Evolutionary conservation across 2,888 invertebrate genomes (phyloP).

Genomic region (Bellardia bayeri): DNA sequence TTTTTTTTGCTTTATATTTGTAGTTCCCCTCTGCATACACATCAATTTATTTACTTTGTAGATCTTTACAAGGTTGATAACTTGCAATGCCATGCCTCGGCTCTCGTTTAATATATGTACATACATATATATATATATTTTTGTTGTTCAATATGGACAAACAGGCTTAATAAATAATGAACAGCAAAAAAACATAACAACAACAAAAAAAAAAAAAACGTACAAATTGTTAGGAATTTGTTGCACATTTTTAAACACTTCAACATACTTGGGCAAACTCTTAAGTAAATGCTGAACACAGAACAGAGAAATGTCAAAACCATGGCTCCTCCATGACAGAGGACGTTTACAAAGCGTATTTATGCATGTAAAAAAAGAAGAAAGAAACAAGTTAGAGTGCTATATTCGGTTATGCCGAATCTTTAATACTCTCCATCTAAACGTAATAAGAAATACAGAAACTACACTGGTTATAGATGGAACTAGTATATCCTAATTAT

Average conservation of each 20-base stretch:
- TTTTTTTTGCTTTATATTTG: neutral
- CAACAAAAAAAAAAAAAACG: constrained; percentile 2
- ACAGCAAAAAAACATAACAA: constrained; percentile 7
- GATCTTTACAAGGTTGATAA: constrained; percentile 68
- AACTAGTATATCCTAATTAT: too few relatives aligned
- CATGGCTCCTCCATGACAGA: constrained; percentile 67
- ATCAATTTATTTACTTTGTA: constrained; percentile 16
- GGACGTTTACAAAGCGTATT: constrained; percentile 29
- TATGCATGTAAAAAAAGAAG: neutral
- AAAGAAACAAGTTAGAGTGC: too few relatives aligned
- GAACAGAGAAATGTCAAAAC: constrained; percentile 65
- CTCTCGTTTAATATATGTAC: neutral
- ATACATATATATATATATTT: neutral
- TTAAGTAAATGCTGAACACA: constrained; percentile 44
- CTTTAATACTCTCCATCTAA: too few relatives aligned
- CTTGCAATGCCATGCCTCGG: constrained; percentile 61
- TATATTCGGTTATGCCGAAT: too few relatives aligned
- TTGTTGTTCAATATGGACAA: constrained; percentile 2
- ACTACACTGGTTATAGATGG: too few relatives aligned
- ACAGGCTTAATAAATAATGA: constrained; percentile 37
- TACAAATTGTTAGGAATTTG: constrained; percentile 65
- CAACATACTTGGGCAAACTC: constrained; percentile 16
- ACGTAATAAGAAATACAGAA: too few relatives aligned
- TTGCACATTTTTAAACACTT: constrained; percentile 62
- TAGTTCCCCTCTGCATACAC: neutral